These are phyloP conservation scores for Cygnus atratus DNA, from an alignment of 2,113 vertebrate species.

Conservation along the genomic window DNA sequence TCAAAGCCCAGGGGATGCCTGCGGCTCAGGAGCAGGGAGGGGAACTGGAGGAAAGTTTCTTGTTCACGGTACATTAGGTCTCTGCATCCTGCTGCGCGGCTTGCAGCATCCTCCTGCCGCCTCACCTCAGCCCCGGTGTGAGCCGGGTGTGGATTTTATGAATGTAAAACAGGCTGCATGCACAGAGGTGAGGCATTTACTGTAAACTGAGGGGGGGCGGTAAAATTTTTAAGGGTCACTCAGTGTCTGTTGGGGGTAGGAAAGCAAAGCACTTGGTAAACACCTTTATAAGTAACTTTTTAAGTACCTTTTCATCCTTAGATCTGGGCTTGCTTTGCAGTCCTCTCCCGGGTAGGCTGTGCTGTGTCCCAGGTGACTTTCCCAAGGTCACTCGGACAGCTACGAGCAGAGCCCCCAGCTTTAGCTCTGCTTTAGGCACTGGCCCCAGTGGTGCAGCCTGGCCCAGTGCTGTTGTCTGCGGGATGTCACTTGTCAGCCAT, in stretches of 20 bases:
- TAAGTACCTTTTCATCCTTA: neutral
- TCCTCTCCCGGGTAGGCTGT: neutral
- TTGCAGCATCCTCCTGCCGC: neutral
- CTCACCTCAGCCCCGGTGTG: fast-evolving
- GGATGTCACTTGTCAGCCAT: neutral
- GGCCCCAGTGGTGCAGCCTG: neutral
- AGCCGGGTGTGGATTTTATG: neutral
- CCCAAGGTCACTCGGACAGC: neutral
- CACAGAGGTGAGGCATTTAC: neutral
- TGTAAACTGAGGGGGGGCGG: neutral
- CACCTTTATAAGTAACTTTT: neutral
- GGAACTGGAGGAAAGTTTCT: neutral
- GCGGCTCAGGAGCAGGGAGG: neutral
- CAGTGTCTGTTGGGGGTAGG: neutral
- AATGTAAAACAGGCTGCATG: neutral
- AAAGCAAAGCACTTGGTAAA: neutral
- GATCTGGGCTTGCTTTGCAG: neutral
- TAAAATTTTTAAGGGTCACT: neutral
- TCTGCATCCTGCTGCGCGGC: neutral
- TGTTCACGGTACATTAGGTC: neutral
- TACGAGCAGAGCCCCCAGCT: neutral
- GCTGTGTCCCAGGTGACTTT: neutral
- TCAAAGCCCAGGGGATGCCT: neutral
- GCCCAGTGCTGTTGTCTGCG: neutral
- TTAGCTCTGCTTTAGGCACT: neutral